These are phyloP conservation scores for Corella eumyota DNA, from an alignment of 23 tunicate species.

Conservation along the genomic window DNA sequence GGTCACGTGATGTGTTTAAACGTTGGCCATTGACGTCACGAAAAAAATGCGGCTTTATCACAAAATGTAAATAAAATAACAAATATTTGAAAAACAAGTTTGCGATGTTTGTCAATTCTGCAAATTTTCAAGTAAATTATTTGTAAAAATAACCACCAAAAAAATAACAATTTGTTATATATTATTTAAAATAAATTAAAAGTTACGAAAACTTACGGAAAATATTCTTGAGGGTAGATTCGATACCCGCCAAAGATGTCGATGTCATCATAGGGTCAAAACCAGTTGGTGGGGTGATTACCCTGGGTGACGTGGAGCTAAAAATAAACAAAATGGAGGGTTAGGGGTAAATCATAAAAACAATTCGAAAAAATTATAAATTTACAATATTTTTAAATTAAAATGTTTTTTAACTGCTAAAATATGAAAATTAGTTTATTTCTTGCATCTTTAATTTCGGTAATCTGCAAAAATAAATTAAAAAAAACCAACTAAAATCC, in stretches of 20 bases:
- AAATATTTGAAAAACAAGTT: not conserved
- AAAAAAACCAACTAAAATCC: too few relatives aligned
- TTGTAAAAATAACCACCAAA: not conserved
- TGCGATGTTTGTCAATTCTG: too few relatives aligned
- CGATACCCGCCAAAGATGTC: slow-evolving; percentile 43
- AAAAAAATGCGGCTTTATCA: too few relatives aligned
- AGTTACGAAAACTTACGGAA: slow-evolving; percentile 49
- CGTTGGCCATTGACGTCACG: too few relatives aligned
- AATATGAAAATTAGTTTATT: too few relatives aligned
- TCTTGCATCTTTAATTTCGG: too few relatives aligned
- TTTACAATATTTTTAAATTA: too few relatives aligned
- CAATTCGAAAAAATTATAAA: too few relatives aligned
- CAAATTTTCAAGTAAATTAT: not conserved
- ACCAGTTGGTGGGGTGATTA: slow-evolving; percentile 52
- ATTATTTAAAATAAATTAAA: not conserved
- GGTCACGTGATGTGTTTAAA: too few relatives aligned
- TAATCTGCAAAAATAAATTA: too few relatives aligned
- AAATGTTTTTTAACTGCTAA: too few relatives aligned
- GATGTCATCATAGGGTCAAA: slow-evolving; percentile 21
- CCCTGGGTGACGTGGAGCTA: slow-evolving; percentile 77
- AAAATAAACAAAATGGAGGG: not conserved
- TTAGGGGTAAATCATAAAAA: too few relatives aligned
- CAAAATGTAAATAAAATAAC: not conserved
- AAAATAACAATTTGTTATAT: not conserved
- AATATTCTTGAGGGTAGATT: slow-evolving; percentile 62